Evolutionary conservation across 2,888 invertebrate species (phyloP), one percentile per base, ranked within the genome.

Genomic region (Lasioglossum figueresi): DNA sequence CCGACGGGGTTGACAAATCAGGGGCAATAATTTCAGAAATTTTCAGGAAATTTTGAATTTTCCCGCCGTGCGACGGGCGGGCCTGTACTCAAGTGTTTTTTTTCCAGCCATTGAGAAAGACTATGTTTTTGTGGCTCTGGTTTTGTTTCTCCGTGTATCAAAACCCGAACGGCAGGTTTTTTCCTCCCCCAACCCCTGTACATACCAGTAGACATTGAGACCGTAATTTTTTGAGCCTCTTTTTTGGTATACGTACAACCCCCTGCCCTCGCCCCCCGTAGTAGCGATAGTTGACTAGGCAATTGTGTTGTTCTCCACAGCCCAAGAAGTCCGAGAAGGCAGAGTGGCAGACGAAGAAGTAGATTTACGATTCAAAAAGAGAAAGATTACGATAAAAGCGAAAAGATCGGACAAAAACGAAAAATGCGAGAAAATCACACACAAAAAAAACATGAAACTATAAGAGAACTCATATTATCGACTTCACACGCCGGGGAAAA

Each of bases 281-380:
- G 90, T 91, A 89, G 91, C 85, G 83, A 89, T 92, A 92, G 92
- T 92, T 93, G 90, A 93, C 89, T 92, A 93, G 94, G 93, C 92
- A 92, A 94, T 89, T 93, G 91, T 95, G 92, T 96, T 95, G 92
- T 95, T 94, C 93, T 94, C 93, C 95, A 96, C 97, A 97, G 97
- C 96, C 97, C 94, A 97, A 97, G 96, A 97, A 97, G 95, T 96
- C 97, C 95, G 97, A 97, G 96, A 97, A 97, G 95, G 96, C 97
- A 95, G 96, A 97, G 95, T 97, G 97, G 96, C 96, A 96, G 96
- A 96, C 96, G 96, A 96, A 96, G 96, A 96, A 96, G 92, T 95
- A 94, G 93, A 93, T 92, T 93, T 85, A 81, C 66, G 66, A 66
- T 66, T 66, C 14, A 34, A 63, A 66, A 87, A 78, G 80, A 48